phyloP scores from a whole-genome alignment of 1,140 invertebrate genomes.

The Paraescarpia echinospica region DNA sequence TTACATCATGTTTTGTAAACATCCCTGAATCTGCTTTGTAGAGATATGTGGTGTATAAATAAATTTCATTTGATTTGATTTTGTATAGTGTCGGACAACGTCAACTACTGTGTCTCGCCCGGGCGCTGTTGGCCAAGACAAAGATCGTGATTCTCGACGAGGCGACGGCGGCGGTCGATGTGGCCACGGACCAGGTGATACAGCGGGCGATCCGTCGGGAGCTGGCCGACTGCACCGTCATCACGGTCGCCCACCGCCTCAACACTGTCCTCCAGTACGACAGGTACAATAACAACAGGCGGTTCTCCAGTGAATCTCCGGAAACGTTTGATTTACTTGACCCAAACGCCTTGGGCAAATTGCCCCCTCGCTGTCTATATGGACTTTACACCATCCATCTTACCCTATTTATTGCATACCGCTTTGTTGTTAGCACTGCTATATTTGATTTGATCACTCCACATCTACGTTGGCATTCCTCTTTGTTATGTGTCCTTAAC shows the following conservation, averaged over 20 bases:
- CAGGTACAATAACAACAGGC: constrained; percentile 45
- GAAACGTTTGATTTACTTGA: background rate
- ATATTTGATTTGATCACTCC: too few species aligned
- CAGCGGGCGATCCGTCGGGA: constrained; percentile 43
- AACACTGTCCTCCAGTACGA: constrained; percentile 66
- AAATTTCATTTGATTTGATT: constrained; percentile 33
- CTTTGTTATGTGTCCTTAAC: too few species aligned
- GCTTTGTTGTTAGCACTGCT: too few species aligned
- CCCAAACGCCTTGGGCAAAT: too few species aligned
- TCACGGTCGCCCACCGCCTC: constrained; percentile 55
- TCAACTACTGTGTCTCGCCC: constrained; percentile 64
- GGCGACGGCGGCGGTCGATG: constrained; percentile 55
- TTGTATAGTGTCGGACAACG: constrained; percentile 64
- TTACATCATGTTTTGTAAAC: too few species aligned
- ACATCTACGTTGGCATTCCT: too few species aligned
- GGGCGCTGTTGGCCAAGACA: constrained; percentile 63
- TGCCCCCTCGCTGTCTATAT: too few species aligned
- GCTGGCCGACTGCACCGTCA: constrained; percentile 47
- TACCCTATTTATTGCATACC: too few species aligned
- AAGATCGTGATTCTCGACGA: constrained; percentile 77
- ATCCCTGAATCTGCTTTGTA: too few species aligned
- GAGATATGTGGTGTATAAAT: too few species aligned
- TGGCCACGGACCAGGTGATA: constrained; percentile 48
- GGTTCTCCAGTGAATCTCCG: background rate
- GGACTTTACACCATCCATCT: too few species aligned